Conservation (phyloP, 2,888 invertebrate species). For the Dermolepida albohirtum region DNA sequence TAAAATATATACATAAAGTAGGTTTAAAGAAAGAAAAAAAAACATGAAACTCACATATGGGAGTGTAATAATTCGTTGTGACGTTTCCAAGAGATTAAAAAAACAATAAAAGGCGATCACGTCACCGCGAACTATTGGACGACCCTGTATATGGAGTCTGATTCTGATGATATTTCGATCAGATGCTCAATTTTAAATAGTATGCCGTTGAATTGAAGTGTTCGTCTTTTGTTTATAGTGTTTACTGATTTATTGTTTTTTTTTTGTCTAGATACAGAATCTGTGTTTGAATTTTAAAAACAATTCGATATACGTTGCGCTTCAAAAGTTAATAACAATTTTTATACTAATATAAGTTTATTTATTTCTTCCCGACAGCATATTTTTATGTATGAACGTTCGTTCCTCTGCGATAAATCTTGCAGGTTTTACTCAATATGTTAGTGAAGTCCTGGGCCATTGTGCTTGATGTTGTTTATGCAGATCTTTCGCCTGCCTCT, state of each 20-base stretch:
- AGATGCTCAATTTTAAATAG: conserved; percentile 64
- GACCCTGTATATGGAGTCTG: conserved; percentile 15
- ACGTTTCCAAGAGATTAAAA: not conserved
- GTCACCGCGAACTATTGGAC: not conserved
- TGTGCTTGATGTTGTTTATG: too few species aligned
- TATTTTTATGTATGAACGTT: too few species aligned
- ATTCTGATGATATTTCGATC: conserved; percentile 48
- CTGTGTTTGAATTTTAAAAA: too few species aligned
- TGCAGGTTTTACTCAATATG: too few species aligned
- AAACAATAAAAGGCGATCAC: not conserved
- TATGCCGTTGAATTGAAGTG: conserved; percentile 50
- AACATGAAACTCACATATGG: not conserved
- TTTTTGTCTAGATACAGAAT: too few species aligned
- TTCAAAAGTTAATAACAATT: too few species aligned
- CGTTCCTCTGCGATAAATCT: too few species aligned
- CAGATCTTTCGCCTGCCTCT: too few species aligned
- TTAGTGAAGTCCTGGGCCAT: too few species aligned
- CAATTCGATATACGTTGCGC: too few species aligned
- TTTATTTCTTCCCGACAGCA: too few species aligned
- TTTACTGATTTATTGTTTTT: not conserved
- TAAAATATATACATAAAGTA: conserved; percentile 14
- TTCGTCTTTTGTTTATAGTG: not conserved
- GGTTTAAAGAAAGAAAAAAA: conserved; percentile 14
- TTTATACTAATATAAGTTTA: too few species aligned
- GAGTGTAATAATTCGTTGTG: conserved; percentile 4